Base-by-base conservation (phyloP, 2,888 invertebrate genomes). In the Zootermopsis nevadensis region DNA sequence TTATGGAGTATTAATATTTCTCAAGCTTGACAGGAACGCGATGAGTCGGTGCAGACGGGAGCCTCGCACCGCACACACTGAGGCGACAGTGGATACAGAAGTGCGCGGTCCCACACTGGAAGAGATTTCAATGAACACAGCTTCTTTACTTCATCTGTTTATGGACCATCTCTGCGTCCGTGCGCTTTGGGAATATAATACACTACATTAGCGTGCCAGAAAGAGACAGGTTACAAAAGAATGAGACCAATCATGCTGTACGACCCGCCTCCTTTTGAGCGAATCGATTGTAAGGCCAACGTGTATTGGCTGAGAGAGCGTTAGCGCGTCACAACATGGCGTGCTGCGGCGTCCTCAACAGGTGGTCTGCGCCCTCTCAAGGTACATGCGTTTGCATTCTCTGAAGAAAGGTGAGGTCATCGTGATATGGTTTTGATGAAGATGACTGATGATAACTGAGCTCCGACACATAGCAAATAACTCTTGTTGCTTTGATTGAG, bases 181-280 rank as follows among this genome's bases (percentile, higher is more conserved):
- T 27, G 74, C 74, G 74, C 74, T 74, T 38, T 74, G 76, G 38
- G 38, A 35, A 42, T 38, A 76, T 76, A 38, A 76, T 76, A 42
- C 38, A 76, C 24, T 76, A 31, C 31, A 60, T 60, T 31, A 72
- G 72, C 72, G 76, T n/a, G 76, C 42, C 48, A 76, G 76, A 76
- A 27, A 76, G 38, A 76, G 42, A 76, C 76, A 42, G 27, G 38
- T n/a, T 48, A 82, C 83, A 80, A 83, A 84, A 81, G 83, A 83
- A 84, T 83, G 77, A 84, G 83, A 83, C 84, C 84, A 84, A 84
- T 84, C 67, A 81, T 35, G 67, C 60, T 27, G 77, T 42, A 42
- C 30, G 84, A 80, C 69, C 83, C 84, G 84, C 84, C 84, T 84
- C 72, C 81, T 38, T 66, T 42, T 48, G 69, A 38, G 42, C 31